These are phyloP conservation scores for Lampris megalopsis DNA, from an alignment of 2,113 vertebrate species.

Conservation along the genomic window DNA sequence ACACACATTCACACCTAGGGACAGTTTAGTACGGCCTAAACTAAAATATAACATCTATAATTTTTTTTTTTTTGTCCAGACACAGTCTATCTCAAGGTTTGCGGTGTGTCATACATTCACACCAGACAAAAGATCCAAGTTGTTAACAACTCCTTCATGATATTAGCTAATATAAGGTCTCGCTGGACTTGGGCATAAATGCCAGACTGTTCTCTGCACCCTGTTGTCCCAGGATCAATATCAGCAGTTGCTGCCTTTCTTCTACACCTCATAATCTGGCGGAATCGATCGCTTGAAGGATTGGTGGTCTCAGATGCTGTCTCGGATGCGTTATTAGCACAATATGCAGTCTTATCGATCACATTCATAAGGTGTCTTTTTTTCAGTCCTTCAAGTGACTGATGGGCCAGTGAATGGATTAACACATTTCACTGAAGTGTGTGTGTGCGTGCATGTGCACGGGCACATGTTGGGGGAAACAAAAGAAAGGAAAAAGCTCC, in stretches of 20 bases:
- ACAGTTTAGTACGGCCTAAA: no score
- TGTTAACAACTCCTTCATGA: no score
- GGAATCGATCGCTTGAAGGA: slow-evolving; percentile 42
- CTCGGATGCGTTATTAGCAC: slow-evolving; percentile 13
- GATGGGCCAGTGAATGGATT: slow-evolving; percentile 21
- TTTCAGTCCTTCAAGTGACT: slow-evolving; percentile 19
- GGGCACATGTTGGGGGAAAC: slow-evolving; percentile 25
- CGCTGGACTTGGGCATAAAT: slow-evolving; percentile 31
- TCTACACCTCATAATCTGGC: slow-evolving; percentile 41
- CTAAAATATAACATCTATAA: no score
- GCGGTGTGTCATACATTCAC: no score
- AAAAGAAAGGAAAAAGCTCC: slow-evolving; percentile 53
- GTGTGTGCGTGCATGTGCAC: neutral
- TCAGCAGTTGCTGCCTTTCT: slow-evolving; percentile 27
- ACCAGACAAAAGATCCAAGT: no score
- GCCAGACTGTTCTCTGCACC: neutral
- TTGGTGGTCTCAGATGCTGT: slow-evolving; percentile 38
- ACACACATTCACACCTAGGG: no score
- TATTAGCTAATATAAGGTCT: neutral
- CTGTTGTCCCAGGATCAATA: slow-evolving; percentile 37
- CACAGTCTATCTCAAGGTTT: no score
- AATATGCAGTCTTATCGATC: slow-evolving; percentile 53
- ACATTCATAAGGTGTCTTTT: slow-evolving; percentile 18
- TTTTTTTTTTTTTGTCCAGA: no score
- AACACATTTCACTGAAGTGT: neutral